These are phyloP conservation scores for Meandrina meandrites DNA, from an alignment of 92 coral and sea anemone species.

Conservation along the genomic window DNA sequence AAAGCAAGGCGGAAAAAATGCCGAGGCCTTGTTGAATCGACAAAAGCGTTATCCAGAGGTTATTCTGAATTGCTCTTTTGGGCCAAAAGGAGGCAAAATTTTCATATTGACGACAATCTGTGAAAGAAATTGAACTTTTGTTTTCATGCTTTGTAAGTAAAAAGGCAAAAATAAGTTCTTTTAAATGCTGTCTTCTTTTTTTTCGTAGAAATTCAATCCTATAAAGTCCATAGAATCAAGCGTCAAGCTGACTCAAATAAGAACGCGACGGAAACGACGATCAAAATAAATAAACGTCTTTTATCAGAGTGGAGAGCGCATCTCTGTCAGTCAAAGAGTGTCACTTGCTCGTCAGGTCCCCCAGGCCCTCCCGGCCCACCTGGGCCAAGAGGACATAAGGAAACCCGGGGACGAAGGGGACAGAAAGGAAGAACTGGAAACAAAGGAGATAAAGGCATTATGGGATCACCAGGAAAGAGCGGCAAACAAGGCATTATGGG, in stretches of 20 bases:
- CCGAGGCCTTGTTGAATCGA: no score
- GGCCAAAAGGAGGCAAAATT: no score
- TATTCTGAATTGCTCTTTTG: no score
- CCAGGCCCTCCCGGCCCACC: constrained; percentile 56
- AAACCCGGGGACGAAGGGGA: constrained; percentile 44
- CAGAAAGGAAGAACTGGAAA: constrained; percentile 33
- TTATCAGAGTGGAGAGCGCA: neutral
- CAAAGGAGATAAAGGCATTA: constrained; percentile 29
- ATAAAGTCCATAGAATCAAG: neutral
- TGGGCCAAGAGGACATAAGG: constrained; percentile 30
- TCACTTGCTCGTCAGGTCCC: constrained; percentile 19
- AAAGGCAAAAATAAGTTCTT: neutral
- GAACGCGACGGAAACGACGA: neutral
- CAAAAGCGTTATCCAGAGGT: no score
- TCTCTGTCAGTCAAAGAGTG: constrained; percentile 1
- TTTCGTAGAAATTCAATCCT: neutral
- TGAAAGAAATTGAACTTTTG: no score
- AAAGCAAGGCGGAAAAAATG: no score
- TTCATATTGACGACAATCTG: no score
- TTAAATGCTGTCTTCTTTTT: neutral
- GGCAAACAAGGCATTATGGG: constrained; percentile 44
- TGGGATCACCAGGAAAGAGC: constrained; percentile 35
- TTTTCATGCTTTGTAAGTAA: no score
- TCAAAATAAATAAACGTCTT: constrained; percentile 5
- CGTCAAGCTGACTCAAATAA: neutral